phyloP scores from a whole-genome alignment of 2,113 vertebrate species.

The Ochotona princeps region DNA sequence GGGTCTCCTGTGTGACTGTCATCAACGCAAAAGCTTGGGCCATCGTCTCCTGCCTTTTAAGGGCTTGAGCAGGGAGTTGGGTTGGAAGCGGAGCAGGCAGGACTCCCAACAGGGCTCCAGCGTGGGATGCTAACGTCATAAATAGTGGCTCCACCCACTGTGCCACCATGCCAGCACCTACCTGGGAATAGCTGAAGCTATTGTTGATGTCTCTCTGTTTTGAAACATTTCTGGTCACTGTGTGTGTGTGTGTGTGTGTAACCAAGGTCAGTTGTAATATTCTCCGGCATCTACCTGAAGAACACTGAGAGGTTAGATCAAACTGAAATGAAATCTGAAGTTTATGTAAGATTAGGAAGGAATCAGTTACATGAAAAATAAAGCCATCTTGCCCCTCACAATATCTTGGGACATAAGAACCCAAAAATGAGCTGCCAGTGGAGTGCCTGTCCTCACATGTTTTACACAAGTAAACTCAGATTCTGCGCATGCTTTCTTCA shows the following conservation, averaged over 20 bases:
- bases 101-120: too few relatives aligned
- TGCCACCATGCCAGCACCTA: neutral
- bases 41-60: too few relatives aligned
- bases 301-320: neutral
- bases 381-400: neutral
- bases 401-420: conserved; percentile 26
- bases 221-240: neutral
- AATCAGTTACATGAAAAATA: neutral
- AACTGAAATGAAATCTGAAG: conserved; percentile 1
- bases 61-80: too few relatives aligned
- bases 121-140: too few relatives aligned
- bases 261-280: neutral
- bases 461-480: conserved; percentile 22
- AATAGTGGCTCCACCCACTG: too few relatives aligned
- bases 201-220: neutral
- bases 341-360: neutral
- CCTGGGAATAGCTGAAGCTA: neutral
- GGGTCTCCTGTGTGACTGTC: too few relatives aligned
- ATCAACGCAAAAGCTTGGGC: too few relatives aligned
- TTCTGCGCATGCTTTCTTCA: neutral
- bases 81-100: too few relatives aligned
- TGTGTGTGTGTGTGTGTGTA: too few relatives aligned
- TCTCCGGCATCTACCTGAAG: neutral
- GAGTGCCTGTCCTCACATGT: neutral
- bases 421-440: conserved; percentile 9